These are phyloP conservation scores for Neoscelio sp. DNA, from an alignment of 2,888 invertebrate species.

Conservation along the genomic window DNA sequence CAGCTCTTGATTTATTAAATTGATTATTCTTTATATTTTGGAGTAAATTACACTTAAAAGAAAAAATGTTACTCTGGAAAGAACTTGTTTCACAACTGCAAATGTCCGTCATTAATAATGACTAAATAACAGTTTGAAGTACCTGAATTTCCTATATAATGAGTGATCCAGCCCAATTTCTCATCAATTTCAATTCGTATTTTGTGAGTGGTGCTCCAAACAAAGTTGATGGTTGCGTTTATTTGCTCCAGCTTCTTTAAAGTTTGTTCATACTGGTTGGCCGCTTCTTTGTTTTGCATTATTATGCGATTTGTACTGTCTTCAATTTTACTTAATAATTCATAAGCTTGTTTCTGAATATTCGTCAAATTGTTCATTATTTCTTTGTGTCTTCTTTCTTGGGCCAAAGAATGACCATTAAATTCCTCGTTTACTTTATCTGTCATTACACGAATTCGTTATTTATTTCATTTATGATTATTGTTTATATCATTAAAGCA, in stretches of 20 bases:
- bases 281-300: slow-evolving; percentile 83
- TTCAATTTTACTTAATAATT: slow-evolving; percentile 85
- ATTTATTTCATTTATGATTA: neutral
- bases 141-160: slow-evolving; percentile 80
- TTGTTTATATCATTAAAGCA: neutral
- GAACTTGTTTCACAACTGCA: too few species aligned
- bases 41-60: too few species aligned
- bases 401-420: slow-evolving; percentile 83
- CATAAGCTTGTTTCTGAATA: slow-evolving; percentile 84
- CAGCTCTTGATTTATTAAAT: too few species aligned
- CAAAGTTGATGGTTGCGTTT: slow-evolving; percentile 84
- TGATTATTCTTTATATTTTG: too few species aligned
- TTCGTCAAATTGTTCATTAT: slow-evolving; percentile 84
- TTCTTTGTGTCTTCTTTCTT: slow-evolving; percentile 84
- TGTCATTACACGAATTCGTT: slow-evolving; percentile 62
- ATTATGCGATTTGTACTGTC: slow-evolving; percentile 81
- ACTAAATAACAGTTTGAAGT: slow-evolving; percentile 7
- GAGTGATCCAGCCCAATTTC: slow-evolving; percentile 80
- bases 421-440: slow-evolving; percentile 84
- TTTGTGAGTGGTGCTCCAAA: slow-evolving; percentile 77
- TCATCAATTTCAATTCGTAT: slow-evolving; percentile 79
- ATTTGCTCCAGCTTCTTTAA: slow-evolving; percentile 84
- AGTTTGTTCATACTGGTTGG: slow-evolving; percentile 83
- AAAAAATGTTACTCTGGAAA: too few species aligned
- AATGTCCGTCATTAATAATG: too few species aligned